Base-by-base conservation (phyloP, 2,797 vertebrate species). In the Sebastiscus albofasciatus region DNA sequence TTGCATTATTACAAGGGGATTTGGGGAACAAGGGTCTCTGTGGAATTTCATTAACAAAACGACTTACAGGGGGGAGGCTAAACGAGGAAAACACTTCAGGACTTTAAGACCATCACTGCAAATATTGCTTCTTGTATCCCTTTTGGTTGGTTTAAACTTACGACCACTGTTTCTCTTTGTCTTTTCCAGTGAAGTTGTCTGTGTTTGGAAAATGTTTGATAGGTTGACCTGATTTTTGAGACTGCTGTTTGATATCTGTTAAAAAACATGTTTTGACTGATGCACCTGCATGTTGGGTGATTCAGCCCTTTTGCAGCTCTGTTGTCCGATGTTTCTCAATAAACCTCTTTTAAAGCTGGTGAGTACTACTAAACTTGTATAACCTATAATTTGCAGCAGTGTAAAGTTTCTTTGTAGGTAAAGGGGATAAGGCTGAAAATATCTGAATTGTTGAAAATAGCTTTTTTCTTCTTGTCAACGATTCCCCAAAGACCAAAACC, bases 21-120 rank as follows among this genome's bases (percentile, higher is more conserved):
- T 85, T 58, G n/a, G 13, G 71, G 55, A 78, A 67, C n/a, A 39
- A 60, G 66, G 65, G 46, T 80, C 74, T 79, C 42, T 70, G 59
- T 65, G 58, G 67, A 85, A 82, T 89, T 83, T 81, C 22, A 75
- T 82, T 65, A 81, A 72, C 67, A 82, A 64, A 89, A 71, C 20
- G 26, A 36, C 24, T 42, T 24, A 22, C 5, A 56, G 7, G 34
- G 1, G 42, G 13, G 31, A 34, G 34, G 66, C 4, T 46, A 42
- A 82, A 80, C 58, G 60, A 73, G 39, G 12, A 13, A 54, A 81
- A 78, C 75, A 71, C 62, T 56, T 72, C 20, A 61, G 39, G 11
- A 31, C 27, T 65, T 78, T 64, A n/a, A 16, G 2, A 58, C 7
- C 20, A 59, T 67, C 26, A 4, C 2, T 56, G 12, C 14, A 46